phyloP scores from a whole-genome alignment of 2,797 vertebrate genomes.

The Gouania willdenowi region DNA sequence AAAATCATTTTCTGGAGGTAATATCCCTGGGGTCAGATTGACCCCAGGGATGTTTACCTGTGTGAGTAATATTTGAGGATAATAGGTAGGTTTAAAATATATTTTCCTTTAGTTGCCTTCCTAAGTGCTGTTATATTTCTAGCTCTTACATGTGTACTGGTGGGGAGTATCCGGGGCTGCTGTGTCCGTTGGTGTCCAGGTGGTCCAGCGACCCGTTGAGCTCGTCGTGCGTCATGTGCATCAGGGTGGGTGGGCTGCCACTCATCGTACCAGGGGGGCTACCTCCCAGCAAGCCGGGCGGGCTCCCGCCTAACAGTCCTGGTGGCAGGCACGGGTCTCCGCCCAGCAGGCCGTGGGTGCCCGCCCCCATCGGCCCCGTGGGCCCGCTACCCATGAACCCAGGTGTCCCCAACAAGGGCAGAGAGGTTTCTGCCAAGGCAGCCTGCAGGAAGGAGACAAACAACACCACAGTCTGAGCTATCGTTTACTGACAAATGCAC shows the following conservation, averaged over 20 bases:
- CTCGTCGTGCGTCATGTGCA: conserved; percentile 90
- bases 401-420: conserved; percentile 91
- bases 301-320: conserved; percentile 86
- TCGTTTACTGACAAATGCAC: conserved; percentile 29
- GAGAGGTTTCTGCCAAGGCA: conserved; percentile 95
- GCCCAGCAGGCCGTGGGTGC: conserved; percentile 88
- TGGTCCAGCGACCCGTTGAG: conserved; percentile 94
- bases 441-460: too few relatives aligned
- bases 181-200: conserved; percentile 97
- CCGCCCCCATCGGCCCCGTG: conserved; percentile 87
- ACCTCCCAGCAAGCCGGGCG: conserved; percentile 86
- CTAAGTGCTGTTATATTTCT: too few relatives aligned
- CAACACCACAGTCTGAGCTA: conserved; percentile 27
- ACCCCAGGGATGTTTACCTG: too few relatives aligned
- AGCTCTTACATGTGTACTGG: conserved; percentile 96
- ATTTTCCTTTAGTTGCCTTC: too few relatives aligned
- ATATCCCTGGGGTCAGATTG: too few relatives aligned
- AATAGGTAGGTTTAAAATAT: too few relatives aligned
- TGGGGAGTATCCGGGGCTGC: conserved; percentile 94
- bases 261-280: conserved; percentile 88
- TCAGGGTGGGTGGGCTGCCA: conserved; percentile 86
- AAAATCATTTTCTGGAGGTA: too few relatives aligned
- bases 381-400: conserved; percentile 90
- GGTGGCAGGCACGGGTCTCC: conserved; percentile 86
- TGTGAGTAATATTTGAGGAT: too few relatives aligned